Percentiles rank a stretch among this genome's conserved stretches.
These are phyloP conservation scores for Indicator maculatus DNA, from an alignment of 2,113 vertebrate genomes.

Conservation along the genomic window DNA sequence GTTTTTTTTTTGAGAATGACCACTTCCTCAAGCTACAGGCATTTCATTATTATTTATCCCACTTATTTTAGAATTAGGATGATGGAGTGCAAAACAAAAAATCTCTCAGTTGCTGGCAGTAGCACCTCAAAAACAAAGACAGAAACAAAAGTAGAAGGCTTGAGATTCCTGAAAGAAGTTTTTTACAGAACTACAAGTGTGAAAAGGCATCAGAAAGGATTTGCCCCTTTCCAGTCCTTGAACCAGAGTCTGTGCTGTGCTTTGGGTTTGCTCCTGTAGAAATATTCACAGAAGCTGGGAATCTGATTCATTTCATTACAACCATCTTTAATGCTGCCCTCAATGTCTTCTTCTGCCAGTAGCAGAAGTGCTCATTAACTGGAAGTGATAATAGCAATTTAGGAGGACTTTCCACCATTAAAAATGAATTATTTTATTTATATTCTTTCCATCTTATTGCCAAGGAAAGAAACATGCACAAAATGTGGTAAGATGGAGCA, in stretches of 20 bases:
- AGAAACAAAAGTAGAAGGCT: background rate
- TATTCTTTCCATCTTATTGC: background rate
- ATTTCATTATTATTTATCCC: background rate
- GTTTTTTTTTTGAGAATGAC: background rate
- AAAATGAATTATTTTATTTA: slow-evolving; percentile 1
- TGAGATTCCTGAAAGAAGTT: background rate
- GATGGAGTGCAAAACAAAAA: background rate
- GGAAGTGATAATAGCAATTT: background rate
- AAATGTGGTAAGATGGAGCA: background rate
- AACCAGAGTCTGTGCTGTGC: background rate
- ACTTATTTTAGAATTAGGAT: background rate
- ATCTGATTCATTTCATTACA: background rate
- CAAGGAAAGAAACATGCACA: background rate
- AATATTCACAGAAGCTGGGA: background rate
- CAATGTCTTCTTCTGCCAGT: background rate
- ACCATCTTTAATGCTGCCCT: background rate
- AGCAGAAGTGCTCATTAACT: background rate
- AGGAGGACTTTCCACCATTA: background rate
- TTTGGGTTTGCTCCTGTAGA: background rate
- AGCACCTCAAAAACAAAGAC: background rate
- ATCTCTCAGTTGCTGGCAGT: background rate
- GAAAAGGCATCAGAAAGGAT: background rate
- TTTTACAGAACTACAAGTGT: background rate
- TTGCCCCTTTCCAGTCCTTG: background rate
- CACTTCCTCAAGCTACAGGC: background rate